These are phyloP conservation scores for Neoscelio sp. DNA, from an alignment of 2,888 invertebrate genomes.

Conservation along the genomic window DNA sequence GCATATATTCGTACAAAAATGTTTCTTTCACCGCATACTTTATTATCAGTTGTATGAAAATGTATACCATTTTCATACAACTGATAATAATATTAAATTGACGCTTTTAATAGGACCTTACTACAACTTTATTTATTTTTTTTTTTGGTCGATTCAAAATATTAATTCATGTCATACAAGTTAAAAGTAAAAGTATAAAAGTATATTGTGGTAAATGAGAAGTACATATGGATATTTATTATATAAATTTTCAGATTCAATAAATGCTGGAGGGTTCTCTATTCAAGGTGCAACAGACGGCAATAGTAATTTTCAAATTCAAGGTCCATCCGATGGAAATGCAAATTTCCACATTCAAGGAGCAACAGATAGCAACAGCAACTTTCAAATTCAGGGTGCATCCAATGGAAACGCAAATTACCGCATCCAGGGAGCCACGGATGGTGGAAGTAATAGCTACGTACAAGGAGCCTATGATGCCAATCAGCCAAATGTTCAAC, in stretches of 20 bases:
- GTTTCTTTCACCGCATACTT: too few relatives aligned
- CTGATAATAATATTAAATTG: too few relatives aligned
- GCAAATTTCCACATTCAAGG: constrained; percentile 70
- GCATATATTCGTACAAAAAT: too few relatives aligned
- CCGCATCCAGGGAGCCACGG: constrained; percentile 77
- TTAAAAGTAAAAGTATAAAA: too few relatives aligned
- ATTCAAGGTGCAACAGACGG: constrained; percentile 77
- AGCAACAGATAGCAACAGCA: constrained; percentile 75
- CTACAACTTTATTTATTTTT: too few relatives aligned
- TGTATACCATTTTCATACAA: too few relatives aligned
- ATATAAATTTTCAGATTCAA: constrained; percentile 49
- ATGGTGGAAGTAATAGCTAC: constrained; percentile 73
- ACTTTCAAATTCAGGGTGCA: constrained; percentile 79
- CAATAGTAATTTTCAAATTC: constrained; percentile 75
- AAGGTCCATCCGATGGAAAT: constrained; percentile 76
- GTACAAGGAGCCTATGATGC: constrained; percentile 74
- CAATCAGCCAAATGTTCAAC: constrained; percentile 55
- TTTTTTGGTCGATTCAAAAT: too few relatives aligned
- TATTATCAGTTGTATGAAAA: too few relatives aligned
- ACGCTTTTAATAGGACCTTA: too few relatives aligned
- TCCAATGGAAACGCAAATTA: constrained; percentile 78
- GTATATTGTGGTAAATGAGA: too few relatives aligned
- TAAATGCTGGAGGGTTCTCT: constrained; percentile 67
- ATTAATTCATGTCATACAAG: too few relatives aligned
- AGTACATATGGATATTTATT: too few relatives aligned